Evolutionary conservation across 2,888 invertebrate species (phyloP), one percentile per base, ranked within the genome.

Genomic region (Cheiracanthium punctorium): DNA sequence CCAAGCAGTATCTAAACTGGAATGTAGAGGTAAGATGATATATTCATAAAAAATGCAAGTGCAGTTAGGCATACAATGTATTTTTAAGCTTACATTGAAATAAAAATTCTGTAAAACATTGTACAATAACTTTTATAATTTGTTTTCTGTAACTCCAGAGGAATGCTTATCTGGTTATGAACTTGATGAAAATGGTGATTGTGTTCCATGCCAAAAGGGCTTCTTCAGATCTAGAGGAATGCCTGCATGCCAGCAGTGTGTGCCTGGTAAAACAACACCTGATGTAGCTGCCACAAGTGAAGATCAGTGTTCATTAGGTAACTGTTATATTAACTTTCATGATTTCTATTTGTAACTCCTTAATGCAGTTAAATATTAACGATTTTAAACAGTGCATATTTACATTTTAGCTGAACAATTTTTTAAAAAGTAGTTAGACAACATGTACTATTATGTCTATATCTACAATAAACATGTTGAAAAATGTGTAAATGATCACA

Each of bases 291-390:
- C 97, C 0, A 94, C 95, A 0, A 95, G 95, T 0, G 94, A 96
- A 5, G 97, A 97, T 91, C 97, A 98, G 91, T 98, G 98, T 92
- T 96, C 97, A 0, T 93, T 98, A 69, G 98, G 97, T 12, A 96
- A 29, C 28, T n/a, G 20, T 67, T 67, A 0, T 17, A 52, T 14
- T 52, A 52, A 52, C 52, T 37, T 4, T 37, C 7, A 37, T 37
- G 4, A 37, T 37, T n/a, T n/a, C n/a, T n/a, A n/a, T n/a, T n/a
- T n/a, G n/a, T n/a, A n/a, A n/a, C n/a, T n/a, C n/a, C n/a, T n/a
- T n/a, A n/a, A n/a, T n/a, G n/a, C n/a, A n/a, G n/a, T n/a, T n/a
- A n/a, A n/a, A n/a, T n/a, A n/a, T n/a, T n/a, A n/a, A n/a, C n/a
- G n/a, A n/a, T n/a, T n/a, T n/a, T n/a, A n/a, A n/a, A n/a, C n/a